These are phyloP conservation scores for Drosophila pandora DNA, from an alignment of 1,140 invertebrate genomes.

Conservation along the genomic window DNA sequence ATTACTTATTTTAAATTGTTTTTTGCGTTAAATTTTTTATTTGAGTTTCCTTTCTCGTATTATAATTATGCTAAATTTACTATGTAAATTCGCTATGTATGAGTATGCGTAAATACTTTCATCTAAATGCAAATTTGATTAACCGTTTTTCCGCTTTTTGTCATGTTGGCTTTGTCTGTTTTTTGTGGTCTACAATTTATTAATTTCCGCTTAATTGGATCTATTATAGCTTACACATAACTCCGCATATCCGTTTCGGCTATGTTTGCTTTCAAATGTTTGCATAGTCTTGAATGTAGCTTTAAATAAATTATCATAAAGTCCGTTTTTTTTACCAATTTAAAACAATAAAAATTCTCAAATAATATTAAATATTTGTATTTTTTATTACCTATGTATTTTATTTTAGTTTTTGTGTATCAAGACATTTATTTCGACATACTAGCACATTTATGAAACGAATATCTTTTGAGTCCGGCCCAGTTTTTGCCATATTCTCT, in stretches of 20 bases:
- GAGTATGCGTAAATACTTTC: slow-evolving; percentile 63
- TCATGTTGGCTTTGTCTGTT: slow-evolving; percentile 16
- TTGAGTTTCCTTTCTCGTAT: slow-evolving; percentile 10
- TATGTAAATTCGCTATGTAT: slow-evolving; percentile 76
- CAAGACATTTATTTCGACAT: slow-evolving; percentile 41
- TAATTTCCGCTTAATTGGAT: slow-evolving; percentile 57
- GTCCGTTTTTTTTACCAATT: slow-evolving; percentile 12
- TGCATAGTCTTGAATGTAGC: background rate
- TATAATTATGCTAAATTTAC: slow-evolving; percentile 69
- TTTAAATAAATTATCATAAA: slow-evolving; percentile 13
- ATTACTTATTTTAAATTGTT: slow-evolving; percentile 57
- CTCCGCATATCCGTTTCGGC: slow-evolving; percentile 1
- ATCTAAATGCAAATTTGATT: slow-evolving; percentile 82
- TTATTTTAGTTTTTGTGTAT: slow-evolving; percentile 5
- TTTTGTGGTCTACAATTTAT: slow-evolving; percentile 48
- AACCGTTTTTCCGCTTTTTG: slow-evolving; percentile 52
- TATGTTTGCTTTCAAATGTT: slow-evolving; percentile 3
- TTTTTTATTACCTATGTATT: slow-evolving; percentile 3
- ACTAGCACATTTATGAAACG: slow-evolving; percentile 17
- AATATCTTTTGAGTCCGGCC: background rate
- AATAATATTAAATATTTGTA: background rate
- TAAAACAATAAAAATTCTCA: background rate
- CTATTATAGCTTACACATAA: slow-evolving; percentile 38
- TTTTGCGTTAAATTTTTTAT: slow-evolving; percentile 12
- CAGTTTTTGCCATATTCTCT: slow-evolving; percentile 8